Evolutionary conservation across 2,888 invertebrate species (phyloP), one percentile per base, ranked within the genome.

Genomic region (Patella pellucida): DNA sequence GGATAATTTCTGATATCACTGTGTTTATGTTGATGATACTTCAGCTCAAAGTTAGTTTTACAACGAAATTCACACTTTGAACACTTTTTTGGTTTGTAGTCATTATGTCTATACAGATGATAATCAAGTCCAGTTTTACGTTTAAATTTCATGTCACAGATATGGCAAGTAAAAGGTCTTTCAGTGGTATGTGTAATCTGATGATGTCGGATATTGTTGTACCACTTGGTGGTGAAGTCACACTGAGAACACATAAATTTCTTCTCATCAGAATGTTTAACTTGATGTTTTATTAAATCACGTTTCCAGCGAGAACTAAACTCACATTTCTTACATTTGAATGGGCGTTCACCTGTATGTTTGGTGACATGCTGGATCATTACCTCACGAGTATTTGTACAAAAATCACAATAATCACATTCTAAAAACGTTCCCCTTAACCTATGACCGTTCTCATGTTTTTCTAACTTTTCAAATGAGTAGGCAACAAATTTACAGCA

Each of bases 1-100:
- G 79, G 71, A 72, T 81, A 86, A 14, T 81, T 78, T 70, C 83
- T 78, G 3, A 80, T 80, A 76, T 82, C 73, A 68, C 81, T 81
- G 74, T 86, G 86, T 51, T 80, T 83, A 11, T 85, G 75, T 77
- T 81, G 82, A 75, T 86, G 86, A 76, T 83, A 83, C 51, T 77
- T 80, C 1, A 86, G 75, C 72, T 86, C 86, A 79, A 79, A 86
- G 69, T 84, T 85, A 16, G 83, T 85, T 75, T 86, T 86, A 69
- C 85, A 84, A 31, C 81, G 62, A 76, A 86, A 86, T 2, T 84
- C 83, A 80, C 86, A 86, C 41, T 73, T 56, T 54, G 81, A 76
- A 75, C 86, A 86, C 41, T 77, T 67, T 9, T 84, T 80, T n/a
- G 84, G 85, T 78, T 86, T 86, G 11, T 75, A 76, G 73, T 82